These are phyloP conservation scores for Lasioglossum vierecki DNA, from an alignment of 2,888 invertebrate genomes.

Conservation along the genomic window DNA sequence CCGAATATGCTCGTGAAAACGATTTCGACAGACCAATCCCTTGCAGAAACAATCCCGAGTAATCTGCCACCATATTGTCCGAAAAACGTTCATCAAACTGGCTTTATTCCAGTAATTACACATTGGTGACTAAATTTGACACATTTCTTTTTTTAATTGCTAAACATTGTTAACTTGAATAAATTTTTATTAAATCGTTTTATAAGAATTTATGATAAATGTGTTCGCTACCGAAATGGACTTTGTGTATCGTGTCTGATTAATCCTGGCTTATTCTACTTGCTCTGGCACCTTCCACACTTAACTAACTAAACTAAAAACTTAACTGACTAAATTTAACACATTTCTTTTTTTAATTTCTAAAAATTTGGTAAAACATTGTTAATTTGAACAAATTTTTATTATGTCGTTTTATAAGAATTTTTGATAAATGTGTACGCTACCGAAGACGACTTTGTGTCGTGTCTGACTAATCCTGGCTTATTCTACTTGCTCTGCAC, in stretches of 20 bases:
- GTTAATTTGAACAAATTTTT: neutral
- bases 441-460: neutral
- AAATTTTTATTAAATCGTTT: neutral
- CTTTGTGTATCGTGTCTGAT: neutral
- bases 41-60: neutral
- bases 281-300: neutral
- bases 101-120: neutral
- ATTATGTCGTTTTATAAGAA: neutral
- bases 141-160: no score
- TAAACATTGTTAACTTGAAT: neutral
- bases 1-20: conserved; percentile 5
- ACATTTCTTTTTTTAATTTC: no score
- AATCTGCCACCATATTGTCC: neutral
- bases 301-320: no score
- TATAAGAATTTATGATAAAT: neutral
- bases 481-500: neutral
- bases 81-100: neutral
- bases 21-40: neutral
- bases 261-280: neutral
- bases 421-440: neutral
- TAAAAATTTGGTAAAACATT: neutral
- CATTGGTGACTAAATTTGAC: neutral
- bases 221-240: neutral
- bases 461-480: neutral
- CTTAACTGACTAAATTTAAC: neutral